phyloP scores from a whole-genome alignment of 2,888 invertebrate genomes.

The Priocnemis perturbator region DNA sequence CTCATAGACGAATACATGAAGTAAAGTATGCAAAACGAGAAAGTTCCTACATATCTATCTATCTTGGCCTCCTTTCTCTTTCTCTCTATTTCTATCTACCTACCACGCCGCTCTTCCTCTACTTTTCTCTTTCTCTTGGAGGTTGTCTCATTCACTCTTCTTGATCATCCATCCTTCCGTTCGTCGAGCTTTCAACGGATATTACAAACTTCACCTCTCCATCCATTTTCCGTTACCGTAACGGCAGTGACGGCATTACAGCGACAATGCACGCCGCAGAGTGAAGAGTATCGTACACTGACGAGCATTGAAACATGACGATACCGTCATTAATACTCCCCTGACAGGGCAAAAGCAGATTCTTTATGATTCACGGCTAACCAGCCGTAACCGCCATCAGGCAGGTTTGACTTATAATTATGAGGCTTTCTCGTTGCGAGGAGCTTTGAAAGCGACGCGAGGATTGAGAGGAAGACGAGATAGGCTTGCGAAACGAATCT shows the following conservation, averaged over 20 bases:
- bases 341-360: constrained; percentile 15
- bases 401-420: constrained; percentile 37
- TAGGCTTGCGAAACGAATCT: neutral
- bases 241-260: neutral
- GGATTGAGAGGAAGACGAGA: constrained; percentile 11
- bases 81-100: constrained; percentile 22
- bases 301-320: neutral
- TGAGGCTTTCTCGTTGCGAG: neutral
- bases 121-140: constrained; percentile 21
- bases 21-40: constrained; percentile 38
- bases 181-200: constrained; percentile 55
- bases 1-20: constrained; percentile 27
- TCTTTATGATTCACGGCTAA: constrained; percentile 29
- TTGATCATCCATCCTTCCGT: constrained; percentile 51
- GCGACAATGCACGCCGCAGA: neutral
- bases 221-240: constrained; percentile 40
- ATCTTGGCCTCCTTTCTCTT: neutral
- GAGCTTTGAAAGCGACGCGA: too few species aligned
- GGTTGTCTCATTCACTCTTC: constrained; percentile 43
- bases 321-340: constrained; percentile 16
- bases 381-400: constrained; percentile 2
- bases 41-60: neutral
- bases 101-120: constrained; percentile 11
- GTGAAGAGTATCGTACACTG: neutral
- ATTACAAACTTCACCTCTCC: constrained; percentile 57